phyloP scores from a whole-genome alignment of 2,888 invertebrate species.

The Andrena chrysosceles region DNA sequence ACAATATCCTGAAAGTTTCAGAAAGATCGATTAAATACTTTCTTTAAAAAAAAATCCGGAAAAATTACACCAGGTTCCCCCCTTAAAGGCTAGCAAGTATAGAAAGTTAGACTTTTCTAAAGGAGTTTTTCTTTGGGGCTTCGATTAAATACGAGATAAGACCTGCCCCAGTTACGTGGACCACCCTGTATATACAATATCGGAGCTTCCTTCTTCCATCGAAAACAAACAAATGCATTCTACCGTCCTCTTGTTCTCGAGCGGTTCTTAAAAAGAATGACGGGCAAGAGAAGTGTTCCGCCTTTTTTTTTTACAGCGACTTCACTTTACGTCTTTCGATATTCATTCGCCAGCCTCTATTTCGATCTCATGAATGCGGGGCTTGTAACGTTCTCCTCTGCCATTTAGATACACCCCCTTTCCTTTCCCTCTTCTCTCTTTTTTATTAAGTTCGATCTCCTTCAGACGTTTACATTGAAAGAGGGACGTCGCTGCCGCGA shows the following conservation, averaged over 20 bases:
- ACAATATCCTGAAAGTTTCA: too few relatives aligned
- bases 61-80: too few relatives aligned
- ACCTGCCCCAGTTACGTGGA: too few relatives aligned
- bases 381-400: neutral
- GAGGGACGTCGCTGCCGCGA: neutral
- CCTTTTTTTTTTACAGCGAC: neutral
- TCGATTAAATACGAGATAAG: too few relatives aligned
- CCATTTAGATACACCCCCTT: neutral
- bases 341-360: neutral
- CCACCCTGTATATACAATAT: too few relatives aligned
- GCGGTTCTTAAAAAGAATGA: neutral
- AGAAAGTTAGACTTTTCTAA: too few relatives aligned
- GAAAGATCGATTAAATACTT: too few relatives aligned
- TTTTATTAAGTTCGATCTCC: slow-evolving; percentile 12
- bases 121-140: too few relatives aligned
- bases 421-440: neutral
- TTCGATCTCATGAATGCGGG: slow-evolving; percentile 4
- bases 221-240: neutral
- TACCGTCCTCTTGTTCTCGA: neutral
- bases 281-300: neutral
- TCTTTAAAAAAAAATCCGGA: too few relatives aligned
- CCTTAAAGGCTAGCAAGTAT: too few relatives aligned
- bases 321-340: neutral
- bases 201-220: neutral
- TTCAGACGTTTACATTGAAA: slow-evolving; percentile 5